Conservation (phyloP, 2,888 invertebrate genomes). For the Leuctra nigra region DNA sequence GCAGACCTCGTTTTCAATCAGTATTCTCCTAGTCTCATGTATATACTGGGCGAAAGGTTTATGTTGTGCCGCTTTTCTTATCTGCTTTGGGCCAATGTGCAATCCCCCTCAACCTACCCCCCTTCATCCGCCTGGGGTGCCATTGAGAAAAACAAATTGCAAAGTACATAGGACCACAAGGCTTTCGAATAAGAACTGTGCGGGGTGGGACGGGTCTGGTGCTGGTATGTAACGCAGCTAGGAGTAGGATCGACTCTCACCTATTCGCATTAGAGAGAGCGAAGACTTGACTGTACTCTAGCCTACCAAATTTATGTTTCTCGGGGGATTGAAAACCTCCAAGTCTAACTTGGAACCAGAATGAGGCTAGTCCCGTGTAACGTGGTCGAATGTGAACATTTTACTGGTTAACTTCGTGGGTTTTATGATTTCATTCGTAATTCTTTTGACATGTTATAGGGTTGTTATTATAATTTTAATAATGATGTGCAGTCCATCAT, state of each 20-base stretch:
- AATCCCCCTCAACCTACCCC: neutral
- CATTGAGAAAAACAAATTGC: constrained; percentile 18
- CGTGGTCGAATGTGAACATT: neutral
- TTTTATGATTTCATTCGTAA: neutral
- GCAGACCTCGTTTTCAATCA: neutral
- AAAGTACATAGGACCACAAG: constrained; percentile 4
- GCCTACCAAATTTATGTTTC: constrained; percentile 19
- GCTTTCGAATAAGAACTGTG: constrained; percentile 2
- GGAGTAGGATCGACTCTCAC: neutral
- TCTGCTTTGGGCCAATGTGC: neutral
- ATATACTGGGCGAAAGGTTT: neutral
- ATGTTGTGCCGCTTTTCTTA: neutral
- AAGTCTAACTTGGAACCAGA: neutral
- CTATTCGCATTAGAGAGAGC: constrained; percentile 10
- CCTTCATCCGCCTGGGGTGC: constrained; percentile 6
- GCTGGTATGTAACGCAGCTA: neutral
- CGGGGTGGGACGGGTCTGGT: neutral
- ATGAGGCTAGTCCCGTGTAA: neutral
- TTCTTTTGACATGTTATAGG: neutral
- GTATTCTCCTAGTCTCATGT: too few species aligned
- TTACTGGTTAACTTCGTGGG: neutral
- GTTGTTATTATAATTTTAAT: neutral
- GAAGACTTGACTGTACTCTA: neutral
- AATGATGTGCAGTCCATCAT: neutral
- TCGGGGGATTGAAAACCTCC: constrained; percentile 5